phyloP scores from a whole-genome alignment of 2,888 invertebrate species.

The Lithophane semibrunnea region DNA sequence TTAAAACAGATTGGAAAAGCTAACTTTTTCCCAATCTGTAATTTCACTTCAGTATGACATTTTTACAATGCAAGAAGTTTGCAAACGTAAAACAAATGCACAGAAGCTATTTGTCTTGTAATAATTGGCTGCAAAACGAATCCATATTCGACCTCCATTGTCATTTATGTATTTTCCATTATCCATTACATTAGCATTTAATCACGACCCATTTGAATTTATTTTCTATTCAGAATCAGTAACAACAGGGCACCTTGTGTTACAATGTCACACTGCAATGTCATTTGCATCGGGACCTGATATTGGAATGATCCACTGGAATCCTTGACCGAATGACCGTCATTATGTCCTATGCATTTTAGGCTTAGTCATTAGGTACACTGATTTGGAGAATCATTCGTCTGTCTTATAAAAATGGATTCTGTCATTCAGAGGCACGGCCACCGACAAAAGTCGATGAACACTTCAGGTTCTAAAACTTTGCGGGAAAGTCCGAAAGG shows the following conservation, averaged over 20 bases:
- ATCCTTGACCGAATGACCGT: neutral
- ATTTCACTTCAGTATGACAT: too few relatives aligned
- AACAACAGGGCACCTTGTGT: slow-evolving; percentile 38
- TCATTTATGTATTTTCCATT: slow-evolving; percentile 26
- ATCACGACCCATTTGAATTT: slow-evolving; percentile 33
- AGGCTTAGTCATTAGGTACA: neutral
- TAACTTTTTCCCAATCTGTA: too few relatives aligned
- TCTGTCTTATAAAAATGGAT: too few relatives aligned
- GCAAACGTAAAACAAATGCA: neutral
- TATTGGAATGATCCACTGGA: neutral
- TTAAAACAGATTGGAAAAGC: too few relatives aligned
- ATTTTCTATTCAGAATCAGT: slow-evolving; percentile 30
- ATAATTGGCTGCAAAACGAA: slow-evolving; percentile 25
- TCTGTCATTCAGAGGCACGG: neutral
- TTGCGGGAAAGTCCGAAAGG: too few relatives aligned
- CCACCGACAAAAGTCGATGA: too few relatives aligned
- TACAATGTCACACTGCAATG: slow-evolving; percentile 34
- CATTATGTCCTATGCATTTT: neutral
- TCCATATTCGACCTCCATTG: slow-evolving; percentile 27
- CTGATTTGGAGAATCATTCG: too few relatives aligned
- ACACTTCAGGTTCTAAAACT: too few relatives aligned
- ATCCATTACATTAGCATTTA: slow-evolving; percentile 25
- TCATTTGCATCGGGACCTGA: slow-evolving; percentile 24
- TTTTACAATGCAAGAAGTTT: neutral
- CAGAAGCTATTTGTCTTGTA: slow-evolving; percentile 1